These are phyloP conservation scores for Lepidotrigona ventralis DNA, from an alignment of 1,140 invertebrate genomes.

Conservation along the genomic window DNA sequence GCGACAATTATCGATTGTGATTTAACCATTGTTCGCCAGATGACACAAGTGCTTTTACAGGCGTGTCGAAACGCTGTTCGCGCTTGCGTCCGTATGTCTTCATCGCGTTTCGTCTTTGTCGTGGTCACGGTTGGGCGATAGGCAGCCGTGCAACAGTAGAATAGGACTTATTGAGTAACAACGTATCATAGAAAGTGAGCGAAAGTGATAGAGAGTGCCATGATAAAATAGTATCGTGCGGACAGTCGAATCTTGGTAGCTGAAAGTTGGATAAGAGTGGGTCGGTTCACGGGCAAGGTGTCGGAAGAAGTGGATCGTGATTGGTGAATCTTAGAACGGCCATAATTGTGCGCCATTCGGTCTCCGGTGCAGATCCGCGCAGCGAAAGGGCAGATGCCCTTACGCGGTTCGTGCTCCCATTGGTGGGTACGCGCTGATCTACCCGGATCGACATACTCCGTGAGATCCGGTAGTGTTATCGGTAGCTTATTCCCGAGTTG, in stretches of 20 bases:
- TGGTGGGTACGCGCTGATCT: slow-evolving; percentile 37
- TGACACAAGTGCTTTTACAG: slow-evolving; percentile 21
- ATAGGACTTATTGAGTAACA: slow-evolving; percentile 32
- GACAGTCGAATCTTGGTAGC: not conserved
- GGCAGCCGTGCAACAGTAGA: slow-evolving; percentile 15
- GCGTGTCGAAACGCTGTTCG: slow-evolving; percentile 42
- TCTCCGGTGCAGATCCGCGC: slow-evolving; percentile 24
- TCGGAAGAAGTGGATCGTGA: slow-evolving; percentile 15
- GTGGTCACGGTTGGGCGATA: slow-evolving; percentile 24
- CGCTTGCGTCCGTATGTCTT: slow-evolving; percentile 27
- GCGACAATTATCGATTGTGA: slow-evolving; percentile 2
- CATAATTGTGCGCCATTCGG: slow-evolving; percentile 51
- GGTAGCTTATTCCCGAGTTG: not conserved
- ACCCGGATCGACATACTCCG: slow-evolving; percentile 42
- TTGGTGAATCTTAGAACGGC: slow-evolving; percentile 40
- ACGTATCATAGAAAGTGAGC: slow-evolving; percentile 42
- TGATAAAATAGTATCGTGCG: slow-evolving; percentile 23
- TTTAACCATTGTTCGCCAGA: slow-evolving; percentile 4
- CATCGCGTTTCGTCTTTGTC: slow-evolving; percentile 15
- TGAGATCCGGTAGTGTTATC: slow-evolving; percentile 32
- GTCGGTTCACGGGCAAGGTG: not conserved
- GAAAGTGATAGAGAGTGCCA: slow-evolving; percentile 39
- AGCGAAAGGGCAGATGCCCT: slow-evolving; percentile 53
- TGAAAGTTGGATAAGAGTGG: not conserved
- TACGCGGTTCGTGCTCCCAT: slow-evolving; percentile 43